Conservation (phyloP, 2,888 invertebrate species). For the Crossocerus cetratus region DNA sequence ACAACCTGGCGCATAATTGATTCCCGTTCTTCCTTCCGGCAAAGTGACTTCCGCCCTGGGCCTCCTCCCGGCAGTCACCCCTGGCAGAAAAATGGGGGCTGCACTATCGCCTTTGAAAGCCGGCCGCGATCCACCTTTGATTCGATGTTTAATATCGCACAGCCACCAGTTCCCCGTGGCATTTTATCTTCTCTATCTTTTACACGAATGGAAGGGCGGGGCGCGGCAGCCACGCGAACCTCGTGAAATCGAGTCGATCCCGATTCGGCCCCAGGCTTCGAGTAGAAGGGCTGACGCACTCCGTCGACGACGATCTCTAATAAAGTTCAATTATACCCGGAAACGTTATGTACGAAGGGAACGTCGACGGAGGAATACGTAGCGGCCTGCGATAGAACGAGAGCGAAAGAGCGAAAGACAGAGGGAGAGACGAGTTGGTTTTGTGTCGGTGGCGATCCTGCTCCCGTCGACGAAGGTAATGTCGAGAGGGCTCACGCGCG, state of each 20-base stretch:
- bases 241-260: constrained; percentile 43
- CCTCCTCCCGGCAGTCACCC: no score
- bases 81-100: no score
- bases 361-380: background rate
- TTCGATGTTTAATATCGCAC: background rate
- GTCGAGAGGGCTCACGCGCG: constrained; percentile 8
- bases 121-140: background rate
- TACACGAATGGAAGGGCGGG: constrained; percentile 8
- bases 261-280: constrained; percentile 38
- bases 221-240: constrained; percentile 32
- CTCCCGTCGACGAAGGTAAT: constrained; percentile 8
- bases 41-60: background rate
- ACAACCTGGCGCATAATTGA: constrained; percentile 59
- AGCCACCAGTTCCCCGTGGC: constrained; percentile 8
- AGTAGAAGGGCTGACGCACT: constrained; percentile 40
- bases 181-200: constrained; percentile 14
- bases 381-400: no score
- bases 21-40: constrained; percentile 54
- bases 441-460: constrained; percentile 14
- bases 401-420: background rate
- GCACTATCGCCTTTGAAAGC: background rate
- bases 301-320: constrained; percentile 60
- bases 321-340: constrained; percentile 65
- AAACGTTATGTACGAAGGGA: constrained; percentile 50
- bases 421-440: constrained; percentile 5